A percentile compares a stretch with the other conserved stretches of the same genome.
phyloP scores from a whole-genome alignment of 2,113 vertebrate species.

The Tetrao urogallus region DNA sequence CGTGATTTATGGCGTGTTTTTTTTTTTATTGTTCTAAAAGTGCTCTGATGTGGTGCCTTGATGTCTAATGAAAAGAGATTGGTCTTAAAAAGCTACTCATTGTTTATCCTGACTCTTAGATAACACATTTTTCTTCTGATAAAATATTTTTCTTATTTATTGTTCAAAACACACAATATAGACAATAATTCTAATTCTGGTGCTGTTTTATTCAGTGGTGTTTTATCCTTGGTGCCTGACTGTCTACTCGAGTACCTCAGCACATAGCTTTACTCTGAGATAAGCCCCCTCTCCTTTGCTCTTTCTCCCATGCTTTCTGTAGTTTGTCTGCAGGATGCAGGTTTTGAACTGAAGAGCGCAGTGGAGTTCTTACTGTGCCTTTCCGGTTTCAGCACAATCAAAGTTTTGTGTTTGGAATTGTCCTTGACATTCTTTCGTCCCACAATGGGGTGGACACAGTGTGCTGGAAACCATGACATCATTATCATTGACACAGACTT shows the following conservation, averaged over 20 bases:
- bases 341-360: constrained; percentile 85
- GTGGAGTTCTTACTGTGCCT: constrained; percentile 86
- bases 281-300: constrained; percentile 87
- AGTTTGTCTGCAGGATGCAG: constrained; percentile 87
- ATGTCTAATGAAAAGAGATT: constrained; percentile 94
- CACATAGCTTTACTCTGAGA: constrained; percentile 96
- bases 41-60: constrained; percentile 93
- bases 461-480: constrained; percentile 96
- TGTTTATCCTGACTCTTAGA: constrained; percentile 89
- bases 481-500: constrained; percentile 92
- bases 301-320: constrained; percentile 81
- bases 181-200: constrained; percentile 86
- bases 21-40: constrained; percentile 86
- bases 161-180: constrained; percentile 84
- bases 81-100: constrained; percentile 85
- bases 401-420: constrained; percentile 89
- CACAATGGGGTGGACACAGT: constrained; percentile 90
- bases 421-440: constrained; percentile 98
- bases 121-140: constrained; percentile 94
- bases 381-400: constrained; percentile 88
- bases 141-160: constrained; percentile 92
- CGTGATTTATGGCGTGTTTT: constrained; percentile 84
- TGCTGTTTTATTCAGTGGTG: constrained; percentile 85
- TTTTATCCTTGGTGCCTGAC: constrained; percentile 92
- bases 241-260: constrained; percentile 97